Evolutionary conservation across 2,888 invertebrate genomes (phyloP).

Genomic region (Drosophila mettleri): DNA sequence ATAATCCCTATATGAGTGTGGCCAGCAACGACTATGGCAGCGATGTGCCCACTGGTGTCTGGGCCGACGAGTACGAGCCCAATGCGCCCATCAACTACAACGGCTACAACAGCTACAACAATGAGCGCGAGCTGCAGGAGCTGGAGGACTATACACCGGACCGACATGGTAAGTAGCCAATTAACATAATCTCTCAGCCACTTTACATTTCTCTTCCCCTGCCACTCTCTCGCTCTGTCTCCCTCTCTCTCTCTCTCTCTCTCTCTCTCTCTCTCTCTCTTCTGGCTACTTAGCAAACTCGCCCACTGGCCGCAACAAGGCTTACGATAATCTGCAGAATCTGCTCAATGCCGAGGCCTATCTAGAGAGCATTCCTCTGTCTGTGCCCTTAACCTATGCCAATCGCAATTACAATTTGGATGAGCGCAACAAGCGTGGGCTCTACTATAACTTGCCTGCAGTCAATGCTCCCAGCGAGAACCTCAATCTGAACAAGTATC

Average conservation of each 20-base stretch:
- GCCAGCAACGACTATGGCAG: constrained; percentile 51
- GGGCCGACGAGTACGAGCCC: constrained; percentile 84
- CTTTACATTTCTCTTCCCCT: too few relatives aligned
- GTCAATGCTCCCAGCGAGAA: constrained; percentile 49
- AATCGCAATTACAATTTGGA: constrained; percentile 81
- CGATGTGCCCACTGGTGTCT: constrained; percentile 79
- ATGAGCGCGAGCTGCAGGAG: constrained; percentile 81
- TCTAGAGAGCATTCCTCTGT: constrained; percentile 82
- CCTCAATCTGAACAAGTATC: constrained; percentile 76
- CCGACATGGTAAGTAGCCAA: constrained; percentile 61
- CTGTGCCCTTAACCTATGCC: constrained; percentile 81
- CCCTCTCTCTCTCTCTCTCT: neutral
- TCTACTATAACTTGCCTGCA: constrained; percentile 61
- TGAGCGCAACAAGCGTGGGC: constrained; percentile 83
- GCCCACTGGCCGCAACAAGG: constrained; percentile 75
- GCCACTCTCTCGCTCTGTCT: neutral
- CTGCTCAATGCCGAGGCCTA: constrained; percentile 84
- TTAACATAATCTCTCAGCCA: constrained; percentile 1
- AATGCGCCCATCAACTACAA: constrained; percentile 62
- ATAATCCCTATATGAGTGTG: constrained; percentile 63
- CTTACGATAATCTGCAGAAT: constrained; percentile 84
- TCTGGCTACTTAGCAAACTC: constrained; percentile 29
- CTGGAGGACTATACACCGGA: constrained; percentile 83
- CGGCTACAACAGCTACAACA: constrained; percentile 52
- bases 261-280: neutral